Percentiles rank a stretch among this genome's conserved stretches.
Conservation (phyloP, 2,113 vertebrate genomes). For the Lophura nycthemera region DNA sequence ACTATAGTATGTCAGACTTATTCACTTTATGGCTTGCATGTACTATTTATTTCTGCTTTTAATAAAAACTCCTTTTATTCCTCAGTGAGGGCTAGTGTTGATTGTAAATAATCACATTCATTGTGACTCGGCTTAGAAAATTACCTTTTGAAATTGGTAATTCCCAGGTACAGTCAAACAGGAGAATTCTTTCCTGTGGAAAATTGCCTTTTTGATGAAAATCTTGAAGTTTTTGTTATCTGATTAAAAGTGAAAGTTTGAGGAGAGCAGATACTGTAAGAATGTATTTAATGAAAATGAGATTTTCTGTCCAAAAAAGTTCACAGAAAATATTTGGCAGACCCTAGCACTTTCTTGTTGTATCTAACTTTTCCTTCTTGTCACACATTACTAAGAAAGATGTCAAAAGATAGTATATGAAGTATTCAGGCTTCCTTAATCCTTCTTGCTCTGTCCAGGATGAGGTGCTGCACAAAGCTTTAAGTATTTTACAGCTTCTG, state of each 20-base stretch:
- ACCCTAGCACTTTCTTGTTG: background rate
- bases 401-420: background rate
- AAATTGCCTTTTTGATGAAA: conserved; percentile 28
- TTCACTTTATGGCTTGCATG: background rate
- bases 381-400: background rate
- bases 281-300: background rate
- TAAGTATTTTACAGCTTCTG: background rate
- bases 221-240: background rate
- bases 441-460: background rate
- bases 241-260: background rate
- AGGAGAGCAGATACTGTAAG: background rate
- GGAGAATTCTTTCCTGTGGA: background rate
- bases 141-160: background rate
- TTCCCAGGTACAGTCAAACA: conserved; percentile 2
- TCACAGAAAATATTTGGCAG: background rate
- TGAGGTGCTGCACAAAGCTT: fast-evolving
- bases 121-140: background rate
- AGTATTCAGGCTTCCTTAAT: background rate
- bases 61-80: background rate
- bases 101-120: conserved; percentile 8
- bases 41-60: background rate
- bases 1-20: background rate
- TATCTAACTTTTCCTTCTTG: background rate
- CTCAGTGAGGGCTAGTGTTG: background rate
- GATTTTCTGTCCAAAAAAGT: background rate